Evolutionary conservation across 2,888 invertebrate genomes (phyloP).

Genomic region (Eristalis pertinax): DNA sequence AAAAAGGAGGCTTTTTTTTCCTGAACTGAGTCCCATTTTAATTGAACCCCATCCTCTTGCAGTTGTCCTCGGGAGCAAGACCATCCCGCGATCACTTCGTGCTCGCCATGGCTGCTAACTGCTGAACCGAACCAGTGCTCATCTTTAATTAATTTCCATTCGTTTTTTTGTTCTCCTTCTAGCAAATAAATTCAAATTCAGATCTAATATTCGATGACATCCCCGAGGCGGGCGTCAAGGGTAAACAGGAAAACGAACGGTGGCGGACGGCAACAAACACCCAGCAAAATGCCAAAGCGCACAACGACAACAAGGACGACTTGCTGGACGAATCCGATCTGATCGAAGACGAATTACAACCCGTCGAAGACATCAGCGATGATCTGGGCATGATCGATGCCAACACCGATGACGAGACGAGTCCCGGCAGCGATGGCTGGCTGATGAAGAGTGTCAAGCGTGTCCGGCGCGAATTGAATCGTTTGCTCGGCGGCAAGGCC

Average conservation of each 20-base stretch:
- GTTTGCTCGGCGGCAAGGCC: constrained; percentile 75
- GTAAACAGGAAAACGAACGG: constrained; percentile 33
- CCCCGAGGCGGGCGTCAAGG: constrained; percentile 73
- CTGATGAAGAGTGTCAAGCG: constrained; percentile 76
- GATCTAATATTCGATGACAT: constrained; percentile 76
- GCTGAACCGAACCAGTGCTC: no score
- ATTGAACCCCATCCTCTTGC: no score
- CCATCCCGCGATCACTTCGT: no score
- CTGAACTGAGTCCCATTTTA: no score
- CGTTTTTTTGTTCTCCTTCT: neutral
- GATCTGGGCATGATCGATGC: constrained; percentile 42
- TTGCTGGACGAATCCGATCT: constrained; percentile 75
- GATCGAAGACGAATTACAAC: constrained; percentile 76
- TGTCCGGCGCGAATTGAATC: constrained; percentile 77
- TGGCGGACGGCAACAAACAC: constrained; percentile 50
- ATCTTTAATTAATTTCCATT: no score
- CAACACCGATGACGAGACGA: constrained; percentile 18
- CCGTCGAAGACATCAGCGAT: constrained; percentile 69
- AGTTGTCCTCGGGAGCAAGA: no score
- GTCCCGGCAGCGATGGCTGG: constrained; percentile 74
- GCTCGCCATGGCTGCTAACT: no score
- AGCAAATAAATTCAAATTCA: constrained; percentile 75
- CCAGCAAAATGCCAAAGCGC: constrained; percentile 52
- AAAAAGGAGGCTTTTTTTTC: no score
- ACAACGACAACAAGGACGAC: constrained; percentile 72